Evolutionary conservation across 2,797 vertebrate genomes (phyloP), one percentile per base, ranked within the genome.

Genomic region (Danio kyathit): DNA sequence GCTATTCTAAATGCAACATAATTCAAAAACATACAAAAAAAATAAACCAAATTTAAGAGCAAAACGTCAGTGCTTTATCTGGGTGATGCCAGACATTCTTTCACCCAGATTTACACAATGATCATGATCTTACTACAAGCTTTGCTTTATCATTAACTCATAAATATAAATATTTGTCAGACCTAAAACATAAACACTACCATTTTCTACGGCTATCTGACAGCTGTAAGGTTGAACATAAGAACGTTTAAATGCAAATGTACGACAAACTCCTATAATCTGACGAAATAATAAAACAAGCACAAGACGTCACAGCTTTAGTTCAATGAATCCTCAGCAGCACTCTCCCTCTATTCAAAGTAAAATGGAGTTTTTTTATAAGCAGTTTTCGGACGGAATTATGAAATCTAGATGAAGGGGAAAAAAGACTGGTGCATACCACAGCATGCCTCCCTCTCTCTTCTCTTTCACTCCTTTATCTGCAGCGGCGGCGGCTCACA

Each of bases 351-450:
- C 86, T 81, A 79, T 87, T 88, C 86, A 82, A 76, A 87, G 48
- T 14, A 19, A 14, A 48, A 29, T 49, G 14, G 14, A 69, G 56
- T 72, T 69, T 66, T 69, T 66, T 2, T 38, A 54, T 61, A 71
- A 61, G 3, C 56, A 70, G 46, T 71, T 63, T 38, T 16, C 43
- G 60, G 16, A 59, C 19, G 65, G 44, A 41, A 60, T 78, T 19
- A 44, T 57, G 48, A 64, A 79, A 79, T 54, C 48, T 14, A 71
- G n/a, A 67, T 44, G 4, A 77, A 70, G 1, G 46, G 65, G 72
- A 65, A 41, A 48, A 75, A 73, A 43, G 74, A 82, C 74, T 80
- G 67, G 19, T 85, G 93, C 94, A 84, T 95, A 95, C 94, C 94
- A 91, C 89, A 89, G 92, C 91, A 92, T 91, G 93, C 90, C 90